Percentiles rank a stretch among this genome's conserved stretches.
These are phyloP conservation scores for Fregata magnificens DNA, from an alignment of 2,113 vertebrate genomes.

Conservation along the genomic window DNA sequence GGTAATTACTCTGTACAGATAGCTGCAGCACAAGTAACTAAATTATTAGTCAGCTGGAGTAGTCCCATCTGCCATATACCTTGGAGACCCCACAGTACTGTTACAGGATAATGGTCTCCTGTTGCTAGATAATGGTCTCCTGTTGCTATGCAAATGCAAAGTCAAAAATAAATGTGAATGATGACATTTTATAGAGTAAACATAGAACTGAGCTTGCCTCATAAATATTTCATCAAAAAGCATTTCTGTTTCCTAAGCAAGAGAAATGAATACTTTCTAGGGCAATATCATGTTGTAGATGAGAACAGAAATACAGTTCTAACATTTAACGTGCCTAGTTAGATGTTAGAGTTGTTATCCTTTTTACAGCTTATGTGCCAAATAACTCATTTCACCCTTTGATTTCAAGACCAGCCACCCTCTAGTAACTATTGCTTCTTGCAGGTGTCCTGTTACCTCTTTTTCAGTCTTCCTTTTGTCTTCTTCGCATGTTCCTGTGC, in stretches of 20 bases:
- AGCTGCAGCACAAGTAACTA: background rate
- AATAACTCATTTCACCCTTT: background rate
- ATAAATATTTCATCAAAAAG: background rate
- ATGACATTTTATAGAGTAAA: slow-evolving; percentile 1
- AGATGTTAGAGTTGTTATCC: background rate
- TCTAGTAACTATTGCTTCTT: background rate
- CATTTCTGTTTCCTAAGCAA: background rate
- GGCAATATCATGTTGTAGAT: background rate
- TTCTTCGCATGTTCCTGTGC: background rate
- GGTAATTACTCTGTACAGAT: background rate
- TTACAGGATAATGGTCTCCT: background rate
- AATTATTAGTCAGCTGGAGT: background rate
- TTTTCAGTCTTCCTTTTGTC: background rate
- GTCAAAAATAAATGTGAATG: slow-evolving; percentile 9
- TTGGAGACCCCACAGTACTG: background rate
- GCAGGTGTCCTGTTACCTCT: background rate
- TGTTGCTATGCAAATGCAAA: background rate
- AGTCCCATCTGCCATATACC: background rate
- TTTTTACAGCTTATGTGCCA: background rate
- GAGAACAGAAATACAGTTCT: background rate
- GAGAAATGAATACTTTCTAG: background rate
- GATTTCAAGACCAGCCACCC: background rate
- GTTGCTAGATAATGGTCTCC: background rate
- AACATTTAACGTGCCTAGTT: background rate
- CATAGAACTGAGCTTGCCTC: background rate